Base-by-base conservation (phyloP, 2,888 invertebrate species). In the Lutraria lutraria region DNA sequence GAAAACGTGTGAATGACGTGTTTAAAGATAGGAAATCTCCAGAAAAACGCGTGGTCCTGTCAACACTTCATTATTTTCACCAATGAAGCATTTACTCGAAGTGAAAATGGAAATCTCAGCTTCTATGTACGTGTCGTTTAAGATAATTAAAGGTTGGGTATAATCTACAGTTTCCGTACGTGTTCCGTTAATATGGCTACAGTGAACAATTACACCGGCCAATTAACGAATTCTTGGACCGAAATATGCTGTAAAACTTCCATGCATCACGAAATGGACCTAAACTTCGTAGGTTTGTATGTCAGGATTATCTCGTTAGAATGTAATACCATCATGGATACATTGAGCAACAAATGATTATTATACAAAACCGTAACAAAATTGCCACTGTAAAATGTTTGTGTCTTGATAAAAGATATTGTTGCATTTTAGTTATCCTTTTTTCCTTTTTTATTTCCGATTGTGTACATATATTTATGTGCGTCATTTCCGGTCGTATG, bases 71-170 rank as follows among this genome's bases (percentile, higher is more conserved):
- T 85, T 76, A 85, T 79, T 79, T 85, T 53, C 72, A 34, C 21
- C 19, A 72, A 56, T 53, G 31, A 76, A 82, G 19, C 84, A 83
- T 52, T 84, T 53, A 84, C 72, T 25, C 16, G 72, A n/a, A 53
- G 85, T 56, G 85, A 76, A 79, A 85, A 85, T 85, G 79, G 85
- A 79, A 85, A 79, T 52, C 3, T 85, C 85, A 85, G 85, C 29
- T 25, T 31, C 56, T 2, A 19, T 52, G 60, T 34, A 76, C 52
- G 81, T 52, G 81, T 81, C 81, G 34, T 76, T 10, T 25, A 25
- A 31, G 76, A 76, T 76, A 76, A 31, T 76, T 31, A 25, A 76
- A 19, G 16, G 19, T 34, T 31, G 8, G 19, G 76, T 31, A 31
- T 21, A 31, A 16, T 68, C 63, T 76, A 76, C 31, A 15, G 15